phyloP scores from a whole-genome alignment of 2,797 vertebrate genomes.

The Ataeniobius toweri region DNA sequence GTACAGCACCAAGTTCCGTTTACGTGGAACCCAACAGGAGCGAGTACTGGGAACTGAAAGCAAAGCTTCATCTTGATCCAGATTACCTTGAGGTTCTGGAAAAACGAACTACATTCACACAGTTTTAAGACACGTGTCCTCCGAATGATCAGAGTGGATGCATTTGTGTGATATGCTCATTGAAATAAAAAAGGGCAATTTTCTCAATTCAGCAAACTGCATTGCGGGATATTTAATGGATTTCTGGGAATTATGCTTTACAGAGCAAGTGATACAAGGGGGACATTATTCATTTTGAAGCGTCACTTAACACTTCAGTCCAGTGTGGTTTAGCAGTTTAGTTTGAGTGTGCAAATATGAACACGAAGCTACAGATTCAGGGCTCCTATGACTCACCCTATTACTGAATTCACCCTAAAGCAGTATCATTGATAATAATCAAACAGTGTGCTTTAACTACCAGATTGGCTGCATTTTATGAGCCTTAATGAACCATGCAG shows the following conservation, averaged over 20 bases:
- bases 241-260: conserved; percentile 42
- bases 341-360: conserved; percentile 63
- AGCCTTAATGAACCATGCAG: conserved; percentile 51
- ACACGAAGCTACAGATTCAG: conserved; percentile 45
- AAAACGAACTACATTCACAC: conserved; percentile 98
- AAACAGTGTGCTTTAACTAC: conserved; percentile 50
- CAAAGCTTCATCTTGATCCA: conserved; percentile 96
- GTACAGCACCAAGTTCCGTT: conserved; percentile 89
- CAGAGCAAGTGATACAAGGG: conserved; percentile 25
- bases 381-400: conserved; percentile 60
- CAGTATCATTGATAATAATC: conserved; percentile 54
- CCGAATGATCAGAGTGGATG: conserved; percentile 9
- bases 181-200: conserved; percentile 31
- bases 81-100: conserved; percentile 99
- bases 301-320: conserved; percentile 49
- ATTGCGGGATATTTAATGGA: conserved; percentile 20
- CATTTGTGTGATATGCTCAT: conserved; percentile 16
- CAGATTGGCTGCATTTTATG: conserved; percentile 59
- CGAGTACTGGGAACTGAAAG: conserved; percentile 98
- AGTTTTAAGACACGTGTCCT: conserved; percentile 85
- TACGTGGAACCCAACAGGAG: conserved; percentile 94
- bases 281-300: conserved; percentile 48
- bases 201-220: conserved; percentile 19
- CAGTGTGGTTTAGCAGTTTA: conserved; percentile 51
- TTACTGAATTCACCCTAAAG: conserved; percentile 48